Percentiles rank a stretch among this genome's conserved stretches.
Evolutionary conservation across 23 tunicate species (phyloP).

Genomic region (Halocynthia roretzi): DNA sequence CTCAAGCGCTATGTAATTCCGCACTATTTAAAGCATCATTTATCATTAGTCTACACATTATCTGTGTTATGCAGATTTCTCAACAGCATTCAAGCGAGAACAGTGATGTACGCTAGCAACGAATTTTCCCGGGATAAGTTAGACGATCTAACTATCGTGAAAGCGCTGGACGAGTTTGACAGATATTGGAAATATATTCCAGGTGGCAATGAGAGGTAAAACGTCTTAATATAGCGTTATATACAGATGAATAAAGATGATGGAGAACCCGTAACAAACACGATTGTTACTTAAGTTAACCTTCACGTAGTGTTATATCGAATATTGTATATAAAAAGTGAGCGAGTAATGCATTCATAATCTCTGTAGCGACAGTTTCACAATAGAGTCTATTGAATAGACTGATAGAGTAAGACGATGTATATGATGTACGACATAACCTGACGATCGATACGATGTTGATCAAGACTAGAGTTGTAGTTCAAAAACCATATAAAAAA

Average conservation of each 20-base stretch:
- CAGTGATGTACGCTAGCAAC: constrained; percentile 80
- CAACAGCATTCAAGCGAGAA: constrained; percentile 69
- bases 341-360: neutral
- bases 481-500: too few relatives aligned
- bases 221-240: neutral
- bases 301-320: too few relatives aligned
- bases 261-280: too few relatives aligned
- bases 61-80: constrained; percentile 34
- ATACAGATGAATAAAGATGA: too few relatives aligned
- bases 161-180: constrained; percentile 65
- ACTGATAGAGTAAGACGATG: too few relatives aligned
- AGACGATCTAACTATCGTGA: constrained; percentile 52
- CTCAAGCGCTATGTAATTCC: neutral
- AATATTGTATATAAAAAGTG: neutral
- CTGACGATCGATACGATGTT: too few relatives aligned
- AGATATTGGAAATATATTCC: constrained; percentile 85
- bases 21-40: neutral
- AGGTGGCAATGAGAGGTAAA: constrained; percentile 55
- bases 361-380: too few relatives aligned
- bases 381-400: too few relatives aligned
- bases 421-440: too few relatives aligned
- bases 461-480: too few relatives aligned
- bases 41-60: neutral
- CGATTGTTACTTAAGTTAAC: neutral
- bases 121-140: constrained; percentile 74